Conservation (phyloP, 2,113 vertebrate genomes). For the Corvus moneduloides region DNA sequence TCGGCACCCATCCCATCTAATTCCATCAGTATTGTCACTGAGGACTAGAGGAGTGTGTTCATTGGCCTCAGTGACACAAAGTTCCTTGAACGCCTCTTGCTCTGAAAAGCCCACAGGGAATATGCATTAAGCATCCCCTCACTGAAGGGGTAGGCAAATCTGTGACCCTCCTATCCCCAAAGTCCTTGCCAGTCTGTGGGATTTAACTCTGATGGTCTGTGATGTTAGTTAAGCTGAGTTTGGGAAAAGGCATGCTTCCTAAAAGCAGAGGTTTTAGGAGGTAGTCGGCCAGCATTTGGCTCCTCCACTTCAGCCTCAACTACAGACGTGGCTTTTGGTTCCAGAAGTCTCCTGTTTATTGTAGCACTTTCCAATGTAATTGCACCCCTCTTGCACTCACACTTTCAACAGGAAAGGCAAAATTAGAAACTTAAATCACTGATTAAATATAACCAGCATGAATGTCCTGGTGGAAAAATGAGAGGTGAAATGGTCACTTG, state of each 20-base stretch:
- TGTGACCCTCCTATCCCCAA: background rate
- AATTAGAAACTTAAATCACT: constrained; percentile 1
- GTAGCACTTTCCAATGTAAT: background rate
- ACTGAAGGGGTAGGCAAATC: background rate
- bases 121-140: background rate
- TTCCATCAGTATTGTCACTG: background rate
- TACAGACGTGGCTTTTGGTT: background rate
- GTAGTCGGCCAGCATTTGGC: rapidly evolving
- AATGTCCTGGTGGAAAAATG: background rate
- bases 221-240: background rate
- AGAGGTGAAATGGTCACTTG: background rate
- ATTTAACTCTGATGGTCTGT: background rate
- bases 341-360: background rate
- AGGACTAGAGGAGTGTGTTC: background rate
- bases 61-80: background rate
- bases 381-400: background rate
- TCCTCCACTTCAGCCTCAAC: background rate
- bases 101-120: background rate
- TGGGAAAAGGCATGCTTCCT: background rate
- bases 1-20: background rate
- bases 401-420: background rate
- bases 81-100: background rate
- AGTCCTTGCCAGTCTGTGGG: background rate
- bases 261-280: background rate
- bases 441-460: background rate